These are phyloP conservation scores for Anthopleura xanthogrammica DNA, from an alignment of 92 coral and sea anemone genomes.

Conservation along the genomic window DNA sequence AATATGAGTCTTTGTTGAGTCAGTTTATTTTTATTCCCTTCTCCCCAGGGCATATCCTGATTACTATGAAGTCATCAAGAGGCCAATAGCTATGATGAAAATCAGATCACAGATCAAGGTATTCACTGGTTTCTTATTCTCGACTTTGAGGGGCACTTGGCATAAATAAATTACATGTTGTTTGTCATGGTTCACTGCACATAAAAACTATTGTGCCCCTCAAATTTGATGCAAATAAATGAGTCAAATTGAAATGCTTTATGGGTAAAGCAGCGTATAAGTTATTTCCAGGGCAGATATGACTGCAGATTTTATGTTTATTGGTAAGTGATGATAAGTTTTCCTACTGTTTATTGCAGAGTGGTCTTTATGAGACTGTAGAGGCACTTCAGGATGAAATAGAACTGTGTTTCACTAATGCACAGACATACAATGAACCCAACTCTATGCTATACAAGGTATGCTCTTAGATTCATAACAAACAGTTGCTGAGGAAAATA, in stretches of 20 bases:
- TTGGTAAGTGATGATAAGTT: too few species aligned
- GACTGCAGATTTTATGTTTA: too few species aligned
- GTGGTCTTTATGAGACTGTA: slow-evolving; percentile 80
- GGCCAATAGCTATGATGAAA: slow-evolving; percentile 90
- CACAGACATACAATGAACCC: slow-evolving; percentile 93
- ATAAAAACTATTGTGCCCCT: too few species aligned
- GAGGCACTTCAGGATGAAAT: slow-evolving; percentile 83
- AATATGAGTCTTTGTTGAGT: too few species aligned
- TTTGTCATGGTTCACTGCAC: too few species aligned
- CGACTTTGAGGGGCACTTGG: too few species aligned
- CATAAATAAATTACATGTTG: too few species aligned
- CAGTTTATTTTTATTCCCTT: background rate
- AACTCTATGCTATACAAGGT: slow-evolving; percentile 96
- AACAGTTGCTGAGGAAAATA: background rate
- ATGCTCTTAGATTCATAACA: background rate
- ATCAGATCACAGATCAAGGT: slow-evolving; percentile 96
- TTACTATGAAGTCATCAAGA: slow-evolving; percentile 93
- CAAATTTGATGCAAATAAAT: too few species aligned
- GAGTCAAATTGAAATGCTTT: too few species aligned
- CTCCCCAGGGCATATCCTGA: slow-evolving; percentile 87
- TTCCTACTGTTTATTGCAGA: slow-evolving; percentile 28
- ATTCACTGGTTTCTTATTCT: background rate
- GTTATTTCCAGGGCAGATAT: background rate
- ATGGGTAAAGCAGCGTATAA: too few species aligned
- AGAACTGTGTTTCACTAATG: slow-evolving; percentile 86